Evolutionary conservation across 2,888 invertebrate genomes (phyloP).

Genomic region (Acleris emargana): DNA sequence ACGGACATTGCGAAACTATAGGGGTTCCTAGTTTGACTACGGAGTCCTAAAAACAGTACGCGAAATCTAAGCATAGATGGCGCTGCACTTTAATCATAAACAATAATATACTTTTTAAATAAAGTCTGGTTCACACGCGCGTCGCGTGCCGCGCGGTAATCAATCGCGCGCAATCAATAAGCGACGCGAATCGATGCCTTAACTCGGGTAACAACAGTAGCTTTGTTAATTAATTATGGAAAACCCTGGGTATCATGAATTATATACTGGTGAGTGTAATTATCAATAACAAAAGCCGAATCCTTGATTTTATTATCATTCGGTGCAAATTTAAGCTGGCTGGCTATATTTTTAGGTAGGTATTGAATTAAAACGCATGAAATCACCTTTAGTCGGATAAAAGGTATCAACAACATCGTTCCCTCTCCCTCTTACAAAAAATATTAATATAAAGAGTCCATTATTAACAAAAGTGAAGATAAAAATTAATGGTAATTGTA

Average conservation of each 20-base stretch:
- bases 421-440: no score
- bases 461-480: neutral
- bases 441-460: no score
- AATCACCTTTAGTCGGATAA: no score
- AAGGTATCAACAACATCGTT: no score
- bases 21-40: no score
- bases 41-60: no score
- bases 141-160: constrained; percentile 69
- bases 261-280: neutral
- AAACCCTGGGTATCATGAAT: neutral
- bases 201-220: constrained; percentile 47
- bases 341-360: no score
- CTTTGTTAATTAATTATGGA: constrained; percentile 37
- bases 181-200: constrained; percentile 77
- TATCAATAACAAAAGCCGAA: neutral
- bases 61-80: neutral
- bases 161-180: constrained; percentile 78
- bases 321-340: no score
- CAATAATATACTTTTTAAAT: constrained; percentile 26
- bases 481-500: neutral
- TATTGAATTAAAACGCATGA: no score
- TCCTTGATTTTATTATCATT: no score
- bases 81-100: neutral
- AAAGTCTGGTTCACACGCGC: constrained; percentile 41
- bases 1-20: no score